Percentiles rank a stretch among this genome's conserved stretches.
These are phyloP conservation scores for Pachyuromys duprasi DNA, from an alignment of 2,797 vertebrate species.

Conservation along the genomic window DNA sequence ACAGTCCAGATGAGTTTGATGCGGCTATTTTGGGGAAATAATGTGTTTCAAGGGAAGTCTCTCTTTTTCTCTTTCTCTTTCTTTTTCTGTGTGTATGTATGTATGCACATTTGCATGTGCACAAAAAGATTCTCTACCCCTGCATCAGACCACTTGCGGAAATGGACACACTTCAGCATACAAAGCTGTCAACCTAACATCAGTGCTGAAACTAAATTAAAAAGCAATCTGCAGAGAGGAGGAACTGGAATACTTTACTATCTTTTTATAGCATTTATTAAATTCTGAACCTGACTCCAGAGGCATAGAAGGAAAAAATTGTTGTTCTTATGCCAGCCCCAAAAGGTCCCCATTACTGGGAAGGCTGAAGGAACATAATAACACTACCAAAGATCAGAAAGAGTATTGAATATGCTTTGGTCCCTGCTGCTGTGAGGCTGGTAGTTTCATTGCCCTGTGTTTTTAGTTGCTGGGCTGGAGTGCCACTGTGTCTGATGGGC, in stretches of 20 bases:
- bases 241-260: constrained; percentile 66
- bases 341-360: constrained; percentile 74
- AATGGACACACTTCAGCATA: constrained; percentile 53
- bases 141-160: neutral
- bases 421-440: neutral
- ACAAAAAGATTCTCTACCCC: neutral
- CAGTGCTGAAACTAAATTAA: constrained; percentile 67
- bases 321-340: constrained; percentile 77
- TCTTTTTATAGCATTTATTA: constrained; percentile 72
- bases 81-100: neutral
- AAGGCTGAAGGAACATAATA: constrained; percentile 76
- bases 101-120: neutral
- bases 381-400: constrained; percentile 18
- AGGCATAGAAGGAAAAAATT: constrained; percentile 13
- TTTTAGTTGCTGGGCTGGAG: neutral
- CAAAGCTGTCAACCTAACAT: neutral
- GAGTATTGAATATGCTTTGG: constrained; percentile 6
- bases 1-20: neutral
- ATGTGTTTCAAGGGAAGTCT: neutral
- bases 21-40: neutral
- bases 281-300: constrained; percentile 77
- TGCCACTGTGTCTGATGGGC: neutral
- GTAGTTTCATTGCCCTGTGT: neutral
- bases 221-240: constrained; percentile 55
- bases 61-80: neutral